Conservation (phyloP, 2,113 vertebrate species). For the Planiliza haematocheilus region DNA sequence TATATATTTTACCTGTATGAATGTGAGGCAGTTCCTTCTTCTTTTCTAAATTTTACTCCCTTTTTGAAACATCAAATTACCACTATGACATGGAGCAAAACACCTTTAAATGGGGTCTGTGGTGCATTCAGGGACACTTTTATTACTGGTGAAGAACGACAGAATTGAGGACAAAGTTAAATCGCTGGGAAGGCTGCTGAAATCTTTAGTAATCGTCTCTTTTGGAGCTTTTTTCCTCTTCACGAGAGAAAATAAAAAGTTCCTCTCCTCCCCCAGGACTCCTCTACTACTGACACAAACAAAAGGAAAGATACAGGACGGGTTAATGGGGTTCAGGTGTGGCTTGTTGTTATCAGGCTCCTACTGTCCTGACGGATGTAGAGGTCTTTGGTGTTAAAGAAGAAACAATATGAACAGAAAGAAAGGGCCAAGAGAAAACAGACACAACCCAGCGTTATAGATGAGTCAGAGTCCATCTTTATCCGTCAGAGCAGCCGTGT, state of each 20-base stretch:
- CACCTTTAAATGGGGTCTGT: too few relatives aligned
- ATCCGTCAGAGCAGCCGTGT: not conserved
- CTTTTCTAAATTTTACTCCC: too few relatives aligned
- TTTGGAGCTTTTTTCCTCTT: not conserved
- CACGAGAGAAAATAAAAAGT: not conserved
- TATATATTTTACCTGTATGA: too few relatives aligned
- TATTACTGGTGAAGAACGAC: too few relatives aligned
- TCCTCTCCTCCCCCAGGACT: not conserved
- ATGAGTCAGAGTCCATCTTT: not conserved
- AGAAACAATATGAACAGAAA: not conserved
- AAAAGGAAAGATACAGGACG: not conserved
- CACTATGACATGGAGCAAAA: too few relatives aligned
- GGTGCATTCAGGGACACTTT: too few relatives aligned
- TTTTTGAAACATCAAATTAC: too few relatives aligned
- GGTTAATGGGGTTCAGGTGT: constrained; percentile 39
- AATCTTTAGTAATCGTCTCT: too few relatives aligned
- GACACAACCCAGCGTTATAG: not conserved
- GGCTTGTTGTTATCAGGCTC: constrained; percentile 5
- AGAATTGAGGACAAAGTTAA: too few relatives aligned
- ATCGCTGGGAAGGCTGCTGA: too few relatives aligned
- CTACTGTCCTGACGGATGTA: not conserved
- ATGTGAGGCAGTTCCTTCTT: too few relatives aligned
- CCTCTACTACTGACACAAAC: constrained; percentile 5
- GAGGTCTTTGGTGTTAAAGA: not conserved
- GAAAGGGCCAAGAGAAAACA: not conserved